Conservation (phyloP, 2,797 vertebrate genomes). For the Etheostoma perlongum region DNA sequence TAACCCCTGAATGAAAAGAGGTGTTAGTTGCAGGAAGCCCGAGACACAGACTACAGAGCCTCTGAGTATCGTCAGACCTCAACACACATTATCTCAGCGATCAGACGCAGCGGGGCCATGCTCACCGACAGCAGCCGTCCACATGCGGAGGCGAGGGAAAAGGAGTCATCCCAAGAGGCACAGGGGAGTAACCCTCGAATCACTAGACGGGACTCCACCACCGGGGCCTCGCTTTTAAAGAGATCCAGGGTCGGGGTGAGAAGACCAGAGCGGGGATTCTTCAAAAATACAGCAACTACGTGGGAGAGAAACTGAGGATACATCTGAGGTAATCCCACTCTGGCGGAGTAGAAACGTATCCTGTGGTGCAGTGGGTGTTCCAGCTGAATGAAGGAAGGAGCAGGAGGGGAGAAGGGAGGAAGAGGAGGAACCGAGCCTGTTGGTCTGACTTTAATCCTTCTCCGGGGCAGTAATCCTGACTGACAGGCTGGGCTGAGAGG, state of each 20-base stretch:
- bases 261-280: neutral
- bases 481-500: constrained; percentile 14
- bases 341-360: neutral
- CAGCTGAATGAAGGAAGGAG: constrained; percentile 34
- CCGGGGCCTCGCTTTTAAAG: constrained; percentile 38
- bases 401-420: constrained; percentile 17
- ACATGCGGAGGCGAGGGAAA: constrained; percentile 52
- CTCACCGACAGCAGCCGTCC: constrained; percentile 73
- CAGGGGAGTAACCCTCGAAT: constrained; percentile 56
- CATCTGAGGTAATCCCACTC: neutral
- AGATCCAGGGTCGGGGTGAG: constrained; percentile 61
- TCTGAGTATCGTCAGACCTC: neutral
- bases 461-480: constrained; percentile 40
- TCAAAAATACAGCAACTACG: neutral
- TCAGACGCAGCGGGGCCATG: neutral
- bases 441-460: constrained; percentile 57
- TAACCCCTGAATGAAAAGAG: no score
- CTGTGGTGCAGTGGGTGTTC: neutral
- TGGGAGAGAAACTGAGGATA: neutral
- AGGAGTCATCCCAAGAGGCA: constrained; percentile 52
- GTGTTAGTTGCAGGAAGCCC: neutral
- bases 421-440: constrained; percentile 1
- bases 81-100: neutral
- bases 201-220: constrained; percentile 50
- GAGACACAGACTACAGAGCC: neutral